Conservation (phyloP, 2,797 vertebrate species). For the Sebastes minor region DNA sequence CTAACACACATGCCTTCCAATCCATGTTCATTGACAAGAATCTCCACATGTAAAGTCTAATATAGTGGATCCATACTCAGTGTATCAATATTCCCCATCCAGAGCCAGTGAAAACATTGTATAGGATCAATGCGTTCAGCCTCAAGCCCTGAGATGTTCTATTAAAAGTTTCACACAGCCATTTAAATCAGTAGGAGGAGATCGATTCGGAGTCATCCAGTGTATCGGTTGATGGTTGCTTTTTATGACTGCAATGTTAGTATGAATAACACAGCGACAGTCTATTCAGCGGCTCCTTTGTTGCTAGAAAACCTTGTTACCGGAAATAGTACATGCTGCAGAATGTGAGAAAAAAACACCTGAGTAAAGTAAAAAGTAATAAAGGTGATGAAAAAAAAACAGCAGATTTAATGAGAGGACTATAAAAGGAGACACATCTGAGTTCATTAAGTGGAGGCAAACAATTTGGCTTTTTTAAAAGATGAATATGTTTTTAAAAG, state of each 20-base stretch:
- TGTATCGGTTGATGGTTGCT: slow-evolving; percentile 46
- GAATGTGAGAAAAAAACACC: neutral
- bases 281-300: neutral
- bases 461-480: neutral
- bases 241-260: slow-evolving; percentile 59
- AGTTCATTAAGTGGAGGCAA: neutral
- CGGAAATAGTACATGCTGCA: neutral
- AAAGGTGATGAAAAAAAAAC: neutral
- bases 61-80: slow-evolving; percentile 61
- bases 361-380: neutral
- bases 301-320: neutral
- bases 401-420: neutral
- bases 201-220: slow-evolving; percentile 64
- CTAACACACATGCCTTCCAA: slow-evolving; percentile 19
- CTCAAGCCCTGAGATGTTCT: slow-evolving; percentile 68
- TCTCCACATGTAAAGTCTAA: slow-evolving; percentile 52
- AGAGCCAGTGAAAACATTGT: slow-evolving; percentile 63
- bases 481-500: neutral
- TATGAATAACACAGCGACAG: slow-evolving; percentile 44
- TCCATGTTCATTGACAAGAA: slow-evolving; percentile 45
- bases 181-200: slow-evolving; percentile 66
- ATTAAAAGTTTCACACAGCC: slow-evolving; percentile 73
- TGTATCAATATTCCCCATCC: slow-evolving; percentile 71
- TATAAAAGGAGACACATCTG: neutral
- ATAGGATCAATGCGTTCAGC: slow-evolving; percentile 70